phyloP scores from a whole-genome alignment of 1,140 invertebrate genomes.

The Aphelinus atriplicis region DNA sequence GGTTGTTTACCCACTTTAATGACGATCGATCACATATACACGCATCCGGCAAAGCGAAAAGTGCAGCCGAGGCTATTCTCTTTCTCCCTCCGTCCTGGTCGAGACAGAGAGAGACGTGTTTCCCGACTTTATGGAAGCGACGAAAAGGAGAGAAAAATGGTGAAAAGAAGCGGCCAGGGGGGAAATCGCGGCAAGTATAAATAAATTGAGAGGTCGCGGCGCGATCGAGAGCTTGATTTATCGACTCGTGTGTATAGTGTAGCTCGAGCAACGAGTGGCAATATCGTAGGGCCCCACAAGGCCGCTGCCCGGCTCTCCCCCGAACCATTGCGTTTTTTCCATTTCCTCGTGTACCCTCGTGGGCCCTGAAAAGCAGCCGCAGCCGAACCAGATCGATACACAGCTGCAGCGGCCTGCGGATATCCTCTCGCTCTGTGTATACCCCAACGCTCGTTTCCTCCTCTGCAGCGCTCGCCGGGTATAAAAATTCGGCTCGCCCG shows the following conservation, averaged over 20 bases:
- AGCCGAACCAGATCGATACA: background rate
- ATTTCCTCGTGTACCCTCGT: conserved; percentile 14
- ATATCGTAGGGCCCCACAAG: background rate
- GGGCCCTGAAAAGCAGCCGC: conserved; percentile 13
- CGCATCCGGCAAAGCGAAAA: no score
- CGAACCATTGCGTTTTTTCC: conserved; percentile 22
- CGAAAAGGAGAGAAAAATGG: no score
- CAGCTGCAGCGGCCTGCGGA: conserved; percentile 27
- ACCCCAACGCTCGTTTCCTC: background rate
- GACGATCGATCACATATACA: no score
- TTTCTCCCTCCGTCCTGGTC: no score
- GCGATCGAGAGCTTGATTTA: conserved; percentile 32
- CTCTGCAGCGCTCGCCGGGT: background rate
- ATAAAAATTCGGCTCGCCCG: no score
- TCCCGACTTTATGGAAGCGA: no score
- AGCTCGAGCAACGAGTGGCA: background rate
- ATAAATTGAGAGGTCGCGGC: conserved; percentile 32
- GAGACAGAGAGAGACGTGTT: no score
- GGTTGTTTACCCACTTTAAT: no score
- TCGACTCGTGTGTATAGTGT: background rate
- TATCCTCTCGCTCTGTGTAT: conserved; percentile 11
- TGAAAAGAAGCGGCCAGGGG: background rate
- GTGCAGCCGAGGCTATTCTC: no score
- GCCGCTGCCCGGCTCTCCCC: background rate
- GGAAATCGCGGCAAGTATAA: conserved; percentile 35